Evolutionary conservation across 1,140 invertebrate species (phyloP).

Genomic region (Drosophila varians): DNA sequence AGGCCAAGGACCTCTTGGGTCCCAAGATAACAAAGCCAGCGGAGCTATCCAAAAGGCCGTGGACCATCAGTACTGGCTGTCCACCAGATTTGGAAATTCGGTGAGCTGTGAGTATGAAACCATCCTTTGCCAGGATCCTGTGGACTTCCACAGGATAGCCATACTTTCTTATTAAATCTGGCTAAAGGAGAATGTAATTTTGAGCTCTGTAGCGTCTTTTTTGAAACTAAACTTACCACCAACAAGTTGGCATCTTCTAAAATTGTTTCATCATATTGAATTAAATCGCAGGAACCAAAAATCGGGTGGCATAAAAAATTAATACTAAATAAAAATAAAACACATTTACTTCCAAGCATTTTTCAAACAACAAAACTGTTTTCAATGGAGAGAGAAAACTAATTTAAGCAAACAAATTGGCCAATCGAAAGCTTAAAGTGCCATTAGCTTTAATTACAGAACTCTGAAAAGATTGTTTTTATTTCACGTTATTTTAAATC

Average conservation of each 20-base stretch:
- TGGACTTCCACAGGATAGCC: conserved; percentile 86
- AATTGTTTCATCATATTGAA: conserved; percentile 6
- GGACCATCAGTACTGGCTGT: conserved; percentile 86
- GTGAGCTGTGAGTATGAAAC: conserved; percentile 84
- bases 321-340: not conserved
- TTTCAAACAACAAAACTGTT: not conserved
- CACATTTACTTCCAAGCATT: not conserved
- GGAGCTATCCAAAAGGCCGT: conserved; percentile 86
- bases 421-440: not conserved
- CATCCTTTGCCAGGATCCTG: conserved; percentile 84
- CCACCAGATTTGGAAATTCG: conserved; percentile 68
- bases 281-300: conserved; percentile 1
- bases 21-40: conserved; percentile 85
- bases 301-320: not conserved
- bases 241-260: conserved; percentile 28
- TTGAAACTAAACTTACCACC: conserved; percentile 11
- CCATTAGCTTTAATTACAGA: not conserved
- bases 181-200: conserved; percentile 21
- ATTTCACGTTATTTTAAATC: not conserved
- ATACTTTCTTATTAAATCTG: conserved; percentile 84
- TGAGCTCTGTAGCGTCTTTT: too few species aligned
- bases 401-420: not conserved
- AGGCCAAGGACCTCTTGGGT: conserved; percentile 84
- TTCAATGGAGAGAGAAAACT: too few species aligned
- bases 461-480: not conserved